Evolutionary conservation across 2,113 vertebrate species (phyloP), one percentile per base, ranked within the genome.

Genomic region (Phasianus colchicus): DNA sequence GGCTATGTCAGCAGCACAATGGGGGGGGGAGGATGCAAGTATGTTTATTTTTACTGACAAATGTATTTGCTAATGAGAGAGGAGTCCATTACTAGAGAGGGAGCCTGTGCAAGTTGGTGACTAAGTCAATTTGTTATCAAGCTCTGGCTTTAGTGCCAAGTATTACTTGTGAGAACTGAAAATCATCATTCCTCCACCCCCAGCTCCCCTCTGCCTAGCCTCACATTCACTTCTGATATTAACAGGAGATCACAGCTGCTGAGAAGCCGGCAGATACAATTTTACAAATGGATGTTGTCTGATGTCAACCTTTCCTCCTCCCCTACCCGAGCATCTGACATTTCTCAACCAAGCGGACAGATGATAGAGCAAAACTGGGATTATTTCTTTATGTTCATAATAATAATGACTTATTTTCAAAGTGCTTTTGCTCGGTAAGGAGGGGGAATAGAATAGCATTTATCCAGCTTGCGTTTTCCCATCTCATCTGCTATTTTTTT

Each of bases 221-320:
- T 90, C 36, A 12, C 76, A 72, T 89, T 91, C 77, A 38, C 64
- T 91, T 60, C 57, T 91, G 91, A 63, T 96, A 92, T 95, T 97
- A 97, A 92, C 29, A 40, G 94, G 50, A 86, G 89, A 89, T 95
- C 77, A 12, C 58, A 89, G 81, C 81, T 95, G 88, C 90, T 83
- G 93, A 76, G 69, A 91, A 89, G 73, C 89, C 64, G 87, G 88
- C 78, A 89, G 91, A 95, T 86, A 93, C 50, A 92, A 93, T 97
- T 96, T 95, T 90, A 95, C 92, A 96, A 97, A 96, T 96, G 92
- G 75, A 89, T 95, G 76, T 89, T 83, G 29, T 86, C 86, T 90
- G 84, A 94, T 95, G 89, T 86, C 92, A 86, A 30, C 71, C 22
- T 88, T 95, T 92, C 66, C 60, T 88, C 73, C 63, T 86, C 64